Base-by-base conservation (phyloP, 2,113 vertebrate species). In the Dasyprocta punctata region DNA sequence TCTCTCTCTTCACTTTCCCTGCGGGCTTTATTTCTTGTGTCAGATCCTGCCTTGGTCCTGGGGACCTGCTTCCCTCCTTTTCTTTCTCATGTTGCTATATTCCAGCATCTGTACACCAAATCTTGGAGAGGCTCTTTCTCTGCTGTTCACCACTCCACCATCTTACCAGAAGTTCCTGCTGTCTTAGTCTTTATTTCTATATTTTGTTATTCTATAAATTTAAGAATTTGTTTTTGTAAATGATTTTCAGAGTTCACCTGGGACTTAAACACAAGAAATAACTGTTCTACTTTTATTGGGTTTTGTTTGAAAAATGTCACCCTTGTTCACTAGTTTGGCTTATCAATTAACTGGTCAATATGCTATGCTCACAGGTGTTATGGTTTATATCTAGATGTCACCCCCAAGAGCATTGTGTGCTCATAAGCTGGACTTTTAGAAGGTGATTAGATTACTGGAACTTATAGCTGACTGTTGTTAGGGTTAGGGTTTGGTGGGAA, bases 201-300 rank as follows among this genome's bases (percentile, higher is more conserved):
- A 33, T 22, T 84, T 71, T 80, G 33, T 90, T 88, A 73, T 73
- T 73, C 71, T 41, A 24, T 67, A 91, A 85, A 75, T 86, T 92
- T 89, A 89, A 83, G 20, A 87, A 97, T 61, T 33, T 80, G 73
- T 7, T 65, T 93, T 85, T 93, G 17, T 41, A 81, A 84, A 91
- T 75, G 41, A 73, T 88, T 88, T 95, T 89, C 63, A 75, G 61
- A 92, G 54, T 83, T 89, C 41, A 86, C 47, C 47, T 87, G 49
- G 80, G 20, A 92, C 75, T 90, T 84, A 87, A 87, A 84, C 67
- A 71, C 54, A 63, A 94, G 36, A 58, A 94, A 65, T 86, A 78
- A 92, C 47, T 80, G 0, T 61, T 96, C 52, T 96, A 41, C 41
- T 9, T 36, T 56, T 89, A 41, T 33, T 36, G n/a, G 0, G 71